Evolutionary conservation across 2,797 vertebrate species (phyloP), one percentile per base, ranked within the genome.

Genomic region (Otolemur crassicaudatus): DNA sequence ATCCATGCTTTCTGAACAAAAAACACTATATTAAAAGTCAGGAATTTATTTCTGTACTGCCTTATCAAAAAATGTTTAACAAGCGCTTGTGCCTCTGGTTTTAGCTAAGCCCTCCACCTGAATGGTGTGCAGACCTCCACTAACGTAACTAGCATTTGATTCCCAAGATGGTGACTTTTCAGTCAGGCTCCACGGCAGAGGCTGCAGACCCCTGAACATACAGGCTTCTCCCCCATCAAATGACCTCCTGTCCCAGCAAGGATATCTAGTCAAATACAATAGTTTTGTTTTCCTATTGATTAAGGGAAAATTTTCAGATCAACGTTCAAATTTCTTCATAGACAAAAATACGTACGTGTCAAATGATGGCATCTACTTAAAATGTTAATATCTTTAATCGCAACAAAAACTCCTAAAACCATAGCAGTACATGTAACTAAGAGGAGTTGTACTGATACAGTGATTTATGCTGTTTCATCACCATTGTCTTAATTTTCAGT

Each of bases 301-400:
- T 77, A 72, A 63, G 16, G n/a, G 65, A 5, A 92, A 69, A 90
- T 67, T 23, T 53, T 29, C 19, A 87, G 40, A 75, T 53, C 60
- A 77, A 91, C 58, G 81, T 49, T 23, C 29, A 73, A 25, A 93
- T 91, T 84, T 93, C 67, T 82, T 11, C 91, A 63, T 56, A 43
- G 31, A 27, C 31, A 72, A 92, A 84, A 43, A 27, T 14, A 86
- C n/a, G 72, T 8, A 77, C 17, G 25, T 29, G 29, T 70, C 89
- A 19, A 17, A 94, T 85, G 16, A 91, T 22, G 19, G 6, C 83
- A 93, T 76, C 14, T 16, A 31, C 63, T 96, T 80, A 77, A 96
- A 85, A 63, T 80, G 10, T 13, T 75, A 46, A 25, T 20, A 7
- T 65, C 58, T 69, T 81, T 92, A 43, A n/a, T 40, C 65, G n/a